Percentiles rank a stretch among this genome's conserved stretches.
These are phyloP conservation scores for Philotrypesis tridentata DNA, from an alignment of 1,140 invertebrate species.

Conservation along the genomic window DNA sequence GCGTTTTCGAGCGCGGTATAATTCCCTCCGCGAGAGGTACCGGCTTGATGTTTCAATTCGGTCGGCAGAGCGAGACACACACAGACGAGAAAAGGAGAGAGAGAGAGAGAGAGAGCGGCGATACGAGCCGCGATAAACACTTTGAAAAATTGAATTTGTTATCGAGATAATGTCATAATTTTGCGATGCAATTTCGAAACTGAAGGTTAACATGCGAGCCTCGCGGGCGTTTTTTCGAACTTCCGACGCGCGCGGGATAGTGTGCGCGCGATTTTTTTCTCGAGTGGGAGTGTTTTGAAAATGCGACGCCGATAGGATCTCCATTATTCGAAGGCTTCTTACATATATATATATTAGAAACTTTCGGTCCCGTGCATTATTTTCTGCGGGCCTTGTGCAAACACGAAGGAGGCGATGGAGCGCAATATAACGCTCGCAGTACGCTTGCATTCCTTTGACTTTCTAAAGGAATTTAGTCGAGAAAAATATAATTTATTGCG, in stretches of 20 bases:
- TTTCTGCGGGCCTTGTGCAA: neutral
- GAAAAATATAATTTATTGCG: neutral
- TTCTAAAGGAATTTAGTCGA: neutral
- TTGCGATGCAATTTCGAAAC: neutral
- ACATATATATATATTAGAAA: constrained; percentile 12
- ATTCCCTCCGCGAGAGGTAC: neutral
- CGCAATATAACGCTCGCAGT: neutral
- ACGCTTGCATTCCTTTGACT: neutral
- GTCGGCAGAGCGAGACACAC: neutral
- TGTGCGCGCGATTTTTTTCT: neutral
- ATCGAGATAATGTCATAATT: constrained; percentile 42
- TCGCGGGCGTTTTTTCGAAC: neutral
- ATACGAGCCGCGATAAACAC: neutral
- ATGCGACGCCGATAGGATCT: neutral
- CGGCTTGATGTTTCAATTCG: constrained; percentile 20
- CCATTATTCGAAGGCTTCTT: neutral
- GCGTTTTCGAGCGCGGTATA: neutral
- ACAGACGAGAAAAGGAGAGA: too few species aligned
- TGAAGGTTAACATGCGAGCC: neutral
- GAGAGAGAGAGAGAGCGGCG: too few species aligned
- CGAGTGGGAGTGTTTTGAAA: neutral
- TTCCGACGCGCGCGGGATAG: neutral
- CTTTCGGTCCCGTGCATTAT: constrained; percentile 2
- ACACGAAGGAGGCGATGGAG: neutral
- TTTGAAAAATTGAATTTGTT: constrained; percentile 14